Evolutionary conservation across 2,888 invertebrate species (phyloP).

Genomic region (Drosophila subsilvestris): DNA sequence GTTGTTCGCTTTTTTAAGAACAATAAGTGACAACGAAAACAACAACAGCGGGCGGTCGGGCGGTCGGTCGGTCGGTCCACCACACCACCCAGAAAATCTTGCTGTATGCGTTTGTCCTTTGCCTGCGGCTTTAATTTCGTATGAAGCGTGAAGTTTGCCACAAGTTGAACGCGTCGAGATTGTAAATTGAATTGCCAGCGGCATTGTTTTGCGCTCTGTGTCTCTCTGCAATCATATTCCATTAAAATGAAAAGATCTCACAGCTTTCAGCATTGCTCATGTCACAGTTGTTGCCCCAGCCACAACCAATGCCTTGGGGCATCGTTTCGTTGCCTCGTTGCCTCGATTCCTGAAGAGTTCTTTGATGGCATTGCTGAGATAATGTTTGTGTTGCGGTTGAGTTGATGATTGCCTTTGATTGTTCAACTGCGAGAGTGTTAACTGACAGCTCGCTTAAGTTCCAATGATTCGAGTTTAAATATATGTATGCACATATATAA

Average conservation of each 20-base stretch:
- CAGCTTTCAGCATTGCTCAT: constrained; percentile 64
- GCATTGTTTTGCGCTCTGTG: constrained; percentile 83
- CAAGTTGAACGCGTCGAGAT: constrained; percentile 65
- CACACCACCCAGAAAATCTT: constrained; percentile 14
- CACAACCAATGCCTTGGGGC: constrained; percentile 56
- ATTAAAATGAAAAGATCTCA: constrained; percentile 60
- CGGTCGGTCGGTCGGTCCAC: constrained; percentile 28
- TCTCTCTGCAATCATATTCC: constrained; percentile 82
- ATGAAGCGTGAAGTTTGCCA: constrained; percentile 76
- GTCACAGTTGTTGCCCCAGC: constrained; percentile 51
- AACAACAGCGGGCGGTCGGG: constrained; percentile 53
- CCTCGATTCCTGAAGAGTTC: constrained; percentile 27
- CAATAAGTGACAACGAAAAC: constrained; percentile 79
- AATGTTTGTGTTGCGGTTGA: constrained; percentile 73
- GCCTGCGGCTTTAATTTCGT: constrained; percentile 77
- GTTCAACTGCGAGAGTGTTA: constrained; percentile 44
- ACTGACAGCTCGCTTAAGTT: constrained; percentile 47
- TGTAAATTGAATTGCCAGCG: constrained; percentile 82
- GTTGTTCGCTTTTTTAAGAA: constrained; percentile 57
- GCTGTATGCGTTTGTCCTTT: constrained; percentile 48
- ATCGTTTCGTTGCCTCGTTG: constrained; percentile 5
- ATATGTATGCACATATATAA: too few species aligned
- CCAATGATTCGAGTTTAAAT: neutral
- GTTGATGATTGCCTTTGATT: constrained; percentile 71
- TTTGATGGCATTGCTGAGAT: constrained; percentile 72